Percentiles rank a stretch among this genome's conserved stretches.
Conservation (phyloP, 2,888 invertebrate genomes). For the Pheosia gnoma region DNA sequence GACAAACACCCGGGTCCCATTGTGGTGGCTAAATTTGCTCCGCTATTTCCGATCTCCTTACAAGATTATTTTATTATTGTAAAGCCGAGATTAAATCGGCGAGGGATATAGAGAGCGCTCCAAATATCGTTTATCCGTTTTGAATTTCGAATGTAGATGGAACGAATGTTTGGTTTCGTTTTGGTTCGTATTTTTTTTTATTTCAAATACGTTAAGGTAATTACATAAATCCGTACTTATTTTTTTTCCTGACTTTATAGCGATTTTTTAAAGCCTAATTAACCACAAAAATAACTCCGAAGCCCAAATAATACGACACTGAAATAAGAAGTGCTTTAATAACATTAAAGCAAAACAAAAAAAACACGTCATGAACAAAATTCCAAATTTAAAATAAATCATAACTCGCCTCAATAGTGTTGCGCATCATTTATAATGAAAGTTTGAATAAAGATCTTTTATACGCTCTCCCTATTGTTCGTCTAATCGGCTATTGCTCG, state of each 20-base stretch:
- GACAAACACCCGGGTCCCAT: slow-evolving; percentile 77
- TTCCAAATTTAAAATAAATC: slow-evolving; percentile 16
- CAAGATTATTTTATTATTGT: slow-evolving; percentile 77
- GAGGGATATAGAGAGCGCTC: slow-evolving; percentile 40
- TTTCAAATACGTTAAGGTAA: neutral
- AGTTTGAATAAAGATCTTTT: slow-evolving; percentile 66
- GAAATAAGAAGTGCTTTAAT: slow-evolving; percentile 14
- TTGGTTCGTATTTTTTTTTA: neutral
- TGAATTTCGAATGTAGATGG: slow-evolving; percentile 15
- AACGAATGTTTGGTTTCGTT: slow-evolving; percentile 1
- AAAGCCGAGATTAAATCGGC: slow-evolving; percentile 56
- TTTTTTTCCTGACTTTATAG: too few relatives aligned
- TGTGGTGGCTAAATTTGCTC: slow-evolving; percentile 82
- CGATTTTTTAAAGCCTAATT: slow-evolving; percentile 14
- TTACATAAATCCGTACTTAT: neutral
- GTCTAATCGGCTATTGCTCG: slow-evolving; percentile 53
- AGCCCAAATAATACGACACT: too few relatives aligned
- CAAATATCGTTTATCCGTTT: slow-evolving; percentile 26
- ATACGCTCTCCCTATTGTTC: slow-evolving; percentile 48
- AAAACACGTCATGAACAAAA: slow-evolving; percentile 31
- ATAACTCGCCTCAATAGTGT: slow-evolving; percentile 1
- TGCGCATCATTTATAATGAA: slow-evolving; percentile 68
- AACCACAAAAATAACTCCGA: too few relatives aligned
- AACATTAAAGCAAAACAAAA: slow-evolving; percentile 12
- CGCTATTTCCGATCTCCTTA: slow-evolving; percentile 77